phyloP scores from a whole-genome alignment of 2,113 vertebrate species.

The Penelope pileata region DNA sequence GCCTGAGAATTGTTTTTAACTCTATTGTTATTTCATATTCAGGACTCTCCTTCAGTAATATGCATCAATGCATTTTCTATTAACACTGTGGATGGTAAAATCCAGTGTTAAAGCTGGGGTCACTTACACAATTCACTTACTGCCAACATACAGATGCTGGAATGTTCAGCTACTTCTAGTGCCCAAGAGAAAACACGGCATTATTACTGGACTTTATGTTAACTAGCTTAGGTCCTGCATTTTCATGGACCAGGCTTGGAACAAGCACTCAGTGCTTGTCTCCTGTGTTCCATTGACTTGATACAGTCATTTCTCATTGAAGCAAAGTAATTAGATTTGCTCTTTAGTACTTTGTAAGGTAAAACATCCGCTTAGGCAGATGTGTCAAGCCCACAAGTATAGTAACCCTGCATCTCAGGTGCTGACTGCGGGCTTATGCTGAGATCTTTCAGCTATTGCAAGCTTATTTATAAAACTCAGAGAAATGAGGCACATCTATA shows the following conservation, averaged over 20 bases:
- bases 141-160: background rate
- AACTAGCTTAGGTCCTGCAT: slow-evolving; percentile 39
- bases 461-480: background rate
- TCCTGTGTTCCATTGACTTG: slow-evolving; percentile 17
- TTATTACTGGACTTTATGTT: slow-evolving; percentile 37
- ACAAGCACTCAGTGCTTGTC: background rate
- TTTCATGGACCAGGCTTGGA: slow-evolving; percentile 19
- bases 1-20: background rate
- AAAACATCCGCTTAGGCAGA: background rate
- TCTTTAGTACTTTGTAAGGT: slow-evolving; percentile 49
- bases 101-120: background rate
- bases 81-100: slow-evolving; percentile 16
- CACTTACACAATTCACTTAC: slow-evolving; percentile 40
- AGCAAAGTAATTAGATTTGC: slow-evolving; percentile 56
- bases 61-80: slow-evolving; percentile 39
- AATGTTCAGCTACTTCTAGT: slow-evolving; percentile 16
- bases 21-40: background rate
- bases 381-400: background rate
- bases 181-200: background rate
- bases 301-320: slow-evolving; percentile 37
- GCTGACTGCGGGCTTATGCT: background rate
- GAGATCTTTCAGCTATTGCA: background rate
- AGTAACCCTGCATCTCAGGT: background rate
- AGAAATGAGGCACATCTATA: background rate
- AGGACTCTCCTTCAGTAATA: background rate